phyloP scores from a whole-genome alignment of 2,888 invertebrate species.

The Xestia xanthographa region DNA sequence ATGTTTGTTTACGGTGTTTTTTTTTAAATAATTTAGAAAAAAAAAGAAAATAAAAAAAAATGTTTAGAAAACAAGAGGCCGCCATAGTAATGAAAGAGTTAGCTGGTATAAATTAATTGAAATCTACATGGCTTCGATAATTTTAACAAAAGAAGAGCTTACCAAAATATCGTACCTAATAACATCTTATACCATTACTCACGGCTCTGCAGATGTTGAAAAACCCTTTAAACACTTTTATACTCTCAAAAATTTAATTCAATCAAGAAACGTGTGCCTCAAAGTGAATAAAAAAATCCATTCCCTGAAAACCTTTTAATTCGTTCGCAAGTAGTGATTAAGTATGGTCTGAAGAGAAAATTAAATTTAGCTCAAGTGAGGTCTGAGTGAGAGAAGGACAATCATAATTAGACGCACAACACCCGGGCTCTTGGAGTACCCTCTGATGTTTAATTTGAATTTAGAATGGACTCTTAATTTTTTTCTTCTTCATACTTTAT shows the following conservation, averaged over 20 bases:
- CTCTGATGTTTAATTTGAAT: conserved; percentile 42
- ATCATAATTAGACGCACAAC: conserved; percentile 62
- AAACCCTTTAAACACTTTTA: conserved; percentile 9
- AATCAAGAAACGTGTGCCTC: conserved; percentile 25
- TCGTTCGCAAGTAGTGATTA: conserved; percentile 46
- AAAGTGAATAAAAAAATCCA: conserved; percentile 43
- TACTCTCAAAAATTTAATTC: conserved; percentile 23
- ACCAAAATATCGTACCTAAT: background rate
- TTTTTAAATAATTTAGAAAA: background rate
- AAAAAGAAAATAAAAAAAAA: too few relatives aligned
- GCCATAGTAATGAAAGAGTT: background rate
- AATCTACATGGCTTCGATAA: background rate
- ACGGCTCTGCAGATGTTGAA: conserved; percentile 8
- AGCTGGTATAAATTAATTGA: too few relatives aligned
- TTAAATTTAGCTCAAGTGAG: conserved; percentile 60
- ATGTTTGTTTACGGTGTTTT: background rate
- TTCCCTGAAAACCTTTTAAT: conserved; percentile 53
- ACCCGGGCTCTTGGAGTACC: conserved; percentile 1
- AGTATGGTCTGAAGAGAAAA: conserved; percentile 53
- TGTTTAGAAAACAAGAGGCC: too few relatives aligned
- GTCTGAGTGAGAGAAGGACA: conserved; percentile 43
- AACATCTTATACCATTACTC: background rate
- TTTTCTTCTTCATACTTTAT: background rate
- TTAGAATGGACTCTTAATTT: conserved; percentile 16
- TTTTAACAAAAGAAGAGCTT: background rate